Evolutionary conservation across 2,888 invertebrate genomes (phyloP).

Genomic region (Leptinotarsa rubiginosa): DNA sequence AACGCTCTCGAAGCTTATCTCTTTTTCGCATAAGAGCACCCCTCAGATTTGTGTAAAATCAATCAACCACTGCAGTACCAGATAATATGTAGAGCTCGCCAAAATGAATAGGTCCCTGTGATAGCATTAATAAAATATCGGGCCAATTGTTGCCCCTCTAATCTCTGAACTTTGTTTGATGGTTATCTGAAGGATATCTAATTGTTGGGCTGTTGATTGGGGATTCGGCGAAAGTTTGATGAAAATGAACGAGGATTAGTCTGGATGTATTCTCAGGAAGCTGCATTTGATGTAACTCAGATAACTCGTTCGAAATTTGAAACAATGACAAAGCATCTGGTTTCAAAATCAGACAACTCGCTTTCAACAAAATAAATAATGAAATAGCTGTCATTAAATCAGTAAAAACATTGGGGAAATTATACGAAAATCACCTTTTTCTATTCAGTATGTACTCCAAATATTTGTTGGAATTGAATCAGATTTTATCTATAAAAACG

Average conservation of each 20-base stretch:
- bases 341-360: too few species aligned
- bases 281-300: conserved; percentile 13
- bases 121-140: conserved; percentile 33
- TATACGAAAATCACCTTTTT: too few species aligned
- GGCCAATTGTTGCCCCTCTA: conserved; percentile 31
- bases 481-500: too few species aligned
- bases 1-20: conserved; percentile 55
- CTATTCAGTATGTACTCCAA: too few species aligned
- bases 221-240: conserved; percentile 16
- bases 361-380: too few species aligned
- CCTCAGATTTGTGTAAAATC: conserved; percentile 54
- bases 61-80: conserved; percentile 49
- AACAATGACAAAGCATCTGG: too few species aligned
- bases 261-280: neutral
- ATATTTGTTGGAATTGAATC: too few species aligned
- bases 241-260: conserved; percentile 21
- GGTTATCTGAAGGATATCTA: conserved; percentile 21
- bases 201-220: conserved; percentile 15
- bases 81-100: conserved; percentile 48
- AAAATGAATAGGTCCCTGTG: conserved; percentile 40
- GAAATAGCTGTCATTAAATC: too few species aligned
- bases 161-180: conserved; percentile 28
- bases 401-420: too few species aligned
- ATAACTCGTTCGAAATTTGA: neutral
- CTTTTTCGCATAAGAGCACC: conserved; percentile 58